phyloP scores from a whole-genome alignment of 1,140 invertebrate genomes.

The Hesperophylax magnus region DNA sequence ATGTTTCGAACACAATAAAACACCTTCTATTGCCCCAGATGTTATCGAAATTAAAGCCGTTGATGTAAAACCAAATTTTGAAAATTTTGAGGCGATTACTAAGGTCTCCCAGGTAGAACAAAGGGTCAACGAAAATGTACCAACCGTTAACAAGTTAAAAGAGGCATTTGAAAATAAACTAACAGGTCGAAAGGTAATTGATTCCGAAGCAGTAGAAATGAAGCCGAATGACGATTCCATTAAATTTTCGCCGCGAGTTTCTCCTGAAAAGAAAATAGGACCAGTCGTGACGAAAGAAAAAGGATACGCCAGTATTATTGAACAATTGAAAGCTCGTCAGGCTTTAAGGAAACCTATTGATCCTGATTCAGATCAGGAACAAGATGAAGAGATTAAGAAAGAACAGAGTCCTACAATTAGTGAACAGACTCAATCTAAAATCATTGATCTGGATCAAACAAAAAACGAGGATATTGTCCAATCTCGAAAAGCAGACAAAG shows the following conservation, averaged over 20 bases:
- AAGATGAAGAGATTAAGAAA: neutral
- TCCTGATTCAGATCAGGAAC: neutral
- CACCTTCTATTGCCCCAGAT: neutral
- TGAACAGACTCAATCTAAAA: neutral
- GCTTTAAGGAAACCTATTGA: slow-evolving; percentile 1
- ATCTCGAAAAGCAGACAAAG: neutral
- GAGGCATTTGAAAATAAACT: neutral
- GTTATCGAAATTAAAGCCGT: neutral
- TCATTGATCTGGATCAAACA: neutral
- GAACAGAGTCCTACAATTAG: neutral
- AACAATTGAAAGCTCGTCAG: slow-evolving; percentile 5
- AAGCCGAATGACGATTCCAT: too few species aligned
- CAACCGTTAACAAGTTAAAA: neutral
- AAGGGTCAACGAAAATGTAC: neutral
- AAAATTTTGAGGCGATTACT: neutral
- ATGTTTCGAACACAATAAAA: slow-evolving; percentile 1
- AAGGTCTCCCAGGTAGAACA: neutral
- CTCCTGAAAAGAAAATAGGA: neutral
- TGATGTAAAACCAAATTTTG: neutral
- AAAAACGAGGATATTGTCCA: neutral
- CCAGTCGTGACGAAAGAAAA: slow-evolving; percentile 6
- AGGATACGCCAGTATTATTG: slow-evolving; percentile 15
- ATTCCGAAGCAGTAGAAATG: too few species aligned
- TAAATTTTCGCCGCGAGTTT: too few species aligned
- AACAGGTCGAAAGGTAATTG: too few species aligned